Evolutionary conservation across 2,888 invertebrate species (phyloP).

Genomic region (Alcis repandata): DNA sequence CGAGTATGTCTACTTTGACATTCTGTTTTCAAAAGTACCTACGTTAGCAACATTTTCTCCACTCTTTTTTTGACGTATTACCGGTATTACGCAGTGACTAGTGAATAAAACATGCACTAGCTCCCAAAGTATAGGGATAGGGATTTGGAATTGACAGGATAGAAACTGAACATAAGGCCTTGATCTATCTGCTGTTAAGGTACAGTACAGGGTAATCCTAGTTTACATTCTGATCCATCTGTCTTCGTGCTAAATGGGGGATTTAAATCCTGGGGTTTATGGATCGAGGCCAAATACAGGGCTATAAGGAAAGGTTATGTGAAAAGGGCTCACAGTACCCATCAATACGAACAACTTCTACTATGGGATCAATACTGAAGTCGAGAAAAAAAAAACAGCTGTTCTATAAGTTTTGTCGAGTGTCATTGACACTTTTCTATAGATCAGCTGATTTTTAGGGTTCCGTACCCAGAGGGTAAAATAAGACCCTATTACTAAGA

Average conservation of each 20-base stretch:
- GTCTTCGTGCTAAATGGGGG: slow-evolving; percentile 16
- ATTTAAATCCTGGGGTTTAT: slow-evolving; percentile 11
- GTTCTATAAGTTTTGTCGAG: too few relatives aligned
- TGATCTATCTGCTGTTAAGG: slow-evolving; percentile 26
- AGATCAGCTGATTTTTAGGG: too few relatives aligned
- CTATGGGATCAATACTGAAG: too few relatives aligned
- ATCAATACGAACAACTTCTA: too few relatives aligned
- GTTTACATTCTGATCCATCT: slow-evolving; percentile 23
- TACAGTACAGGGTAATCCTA: slow-evolving; percentile 20
- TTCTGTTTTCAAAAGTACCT: neutral
- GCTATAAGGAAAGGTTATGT: too few relatives aligned
- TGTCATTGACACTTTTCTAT: too few relatives aligned
- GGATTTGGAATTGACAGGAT: slow-evolving; percentile 37
- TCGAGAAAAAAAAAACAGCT: too few relatives aligned
- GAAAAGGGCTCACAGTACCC: too few relatives aligned
- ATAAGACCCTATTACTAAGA: too few relatives aligned
- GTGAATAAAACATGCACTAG: slow-evolving; percentile 4
- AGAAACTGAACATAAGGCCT: slow-evolving; percentile 32
- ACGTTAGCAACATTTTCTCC: neutral
- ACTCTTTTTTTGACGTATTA: neutral
- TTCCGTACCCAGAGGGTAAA: too few relatives aligned
- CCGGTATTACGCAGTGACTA: neutral
- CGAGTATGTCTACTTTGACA: neutral
- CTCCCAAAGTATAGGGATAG: slow-evolving; percentile 20
- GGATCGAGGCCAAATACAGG: neutral